Evolutionary conservation across 2,113 vertebrate genomes (phyloP).

Genomic region (Tragelaphus imberbis): DNA sequence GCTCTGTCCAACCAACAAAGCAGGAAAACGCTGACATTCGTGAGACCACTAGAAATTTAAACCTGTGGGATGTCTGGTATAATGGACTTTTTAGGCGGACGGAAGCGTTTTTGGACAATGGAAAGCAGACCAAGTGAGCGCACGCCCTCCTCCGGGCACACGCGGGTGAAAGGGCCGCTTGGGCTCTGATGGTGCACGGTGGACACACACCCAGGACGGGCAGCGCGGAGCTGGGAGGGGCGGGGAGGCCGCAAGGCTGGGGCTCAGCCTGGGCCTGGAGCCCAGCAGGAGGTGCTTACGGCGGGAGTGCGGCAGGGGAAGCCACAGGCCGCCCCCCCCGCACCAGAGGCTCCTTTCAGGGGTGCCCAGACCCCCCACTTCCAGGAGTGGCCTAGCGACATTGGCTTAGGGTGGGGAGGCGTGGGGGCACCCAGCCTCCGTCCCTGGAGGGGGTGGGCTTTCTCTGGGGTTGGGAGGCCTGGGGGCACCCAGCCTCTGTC

Average conservation of each 20-base stretch:
- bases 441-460: background rate
- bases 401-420: background rate
- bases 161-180: background rate
- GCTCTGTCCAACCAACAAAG: background rate
- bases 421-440: fast-evolving
- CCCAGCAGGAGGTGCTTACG: background rate
- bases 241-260: fast-evolving
- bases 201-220: background rate
- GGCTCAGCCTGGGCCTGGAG: background rate
- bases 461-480: fast-evolving
- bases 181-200: background rate
- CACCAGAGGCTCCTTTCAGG: background rate
- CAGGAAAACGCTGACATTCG: background rate
- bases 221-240: fast-evolving
- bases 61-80: background rate
- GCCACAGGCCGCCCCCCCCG: background rate
- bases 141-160: background rate
- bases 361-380: background rate
- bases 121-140: background rate
- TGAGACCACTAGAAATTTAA: background rate
- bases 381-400: background rate
- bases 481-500: background rate
- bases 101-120: background rate
- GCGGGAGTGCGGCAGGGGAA: fast-evolving
- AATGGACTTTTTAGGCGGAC: fast-evolving